Percentiles rank a stretch among this genome's conserved stretches.
Evolutionary conservation across 2,797 vertebrate species (phyloP).

Genomic region (Microchirus variegatus): DNA sequence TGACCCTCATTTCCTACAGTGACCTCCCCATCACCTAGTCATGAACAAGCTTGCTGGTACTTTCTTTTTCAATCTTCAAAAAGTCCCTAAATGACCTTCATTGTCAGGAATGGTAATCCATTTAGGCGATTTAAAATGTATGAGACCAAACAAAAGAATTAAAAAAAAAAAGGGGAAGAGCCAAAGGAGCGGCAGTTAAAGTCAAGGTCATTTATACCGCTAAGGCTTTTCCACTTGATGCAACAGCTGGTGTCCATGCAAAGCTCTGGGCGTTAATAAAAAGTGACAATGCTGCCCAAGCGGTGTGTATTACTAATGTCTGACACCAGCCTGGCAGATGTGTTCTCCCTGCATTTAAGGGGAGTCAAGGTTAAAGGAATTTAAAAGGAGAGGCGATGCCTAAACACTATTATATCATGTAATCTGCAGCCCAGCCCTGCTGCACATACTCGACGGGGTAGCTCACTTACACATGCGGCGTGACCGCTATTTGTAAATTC

Average conservation of each 20-base stretch:
- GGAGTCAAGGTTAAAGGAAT: slow-evolving; percentile 87
- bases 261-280: slow-evolving; percentile 87
- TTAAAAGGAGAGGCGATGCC: slow-evolving; percentile 79
- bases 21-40: slow-evolving; percentile 30
- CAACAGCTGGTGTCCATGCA: slow-evolving; percentile 94
- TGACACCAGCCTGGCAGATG: slow-evolving; percentile 85
- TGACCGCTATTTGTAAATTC: slow-evolving; percentile 81
- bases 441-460: slow-evolving; percentile 71
- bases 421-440: slow-evolving; percentile 75
- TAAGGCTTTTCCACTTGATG: slow-evolving; percentile 87
- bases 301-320: slow-evolving; percentile 84
- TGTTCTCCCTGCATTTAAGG: slow-evolving; percentile 81
- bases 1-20: slow-evolving; percentile 51
- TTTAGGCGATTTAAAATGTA: slow-evolving; percentile 83
- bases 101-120: slow-evolving; percentile 79
- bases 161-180: slow-evolving; percentile 72
- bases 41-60: slow-evolving; percentile 19
- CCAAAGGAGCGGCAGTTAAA: slow-evolving; percentile 80
- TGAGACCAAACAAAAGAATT: slow-evolving; percentile 83
- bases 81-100: slow-evolving; percentile 74
- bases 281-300: slow-evolving; percentile 86
- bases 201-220: slow-evolving; percentile 93
- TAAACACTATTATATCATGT: slow-evolving; percentile 82
- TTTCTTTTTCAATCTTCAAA: slow-evolving; percentile 33
- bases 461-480: slow-evolving; percentile 73